Evolutionary conservation across 37 sponge, comb jelly and placozoan species (phyloP).

Genomic region (Eunapius fragilis): DNA sequence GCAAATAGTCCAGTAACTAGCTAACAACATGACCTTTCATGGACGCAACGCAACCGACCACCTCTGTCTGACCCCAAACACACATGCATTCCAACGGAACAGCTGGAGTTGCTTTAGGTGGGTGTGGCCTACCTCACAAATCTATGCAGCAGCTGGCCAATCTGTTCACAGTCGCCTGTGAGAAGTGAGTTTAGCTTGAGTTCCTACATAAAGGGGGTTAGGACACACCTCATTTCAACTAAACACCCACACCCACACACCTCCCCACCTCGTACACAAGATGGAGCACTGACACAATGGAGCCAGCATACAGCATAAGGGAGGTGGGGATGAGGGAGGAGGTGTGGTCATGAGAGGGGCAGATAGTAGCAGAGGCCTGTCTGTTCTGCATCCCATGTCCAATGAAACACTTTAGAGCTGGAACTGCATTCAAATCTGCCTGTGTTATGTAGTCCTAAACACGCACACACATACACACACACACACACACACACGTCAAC

Average conservation of each 20-base stretch:
- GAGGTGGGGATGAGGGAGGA: background rate
- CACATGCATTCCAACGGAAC: too few species aligned
- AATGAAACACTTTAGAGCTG: slow-evolving; percentile 25
- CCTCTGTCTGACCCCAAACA: too few species aligned
- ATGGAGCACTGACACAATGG: slow-evolving; percentile 24
- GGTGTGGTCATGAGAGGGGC: background rate
- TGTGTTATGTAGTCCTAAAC: background rate
- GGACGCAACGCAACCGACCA: too few species aligned
- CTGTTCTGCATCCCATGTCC: background rate
- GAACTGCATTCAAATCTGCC: slow-evolving; percentile 11
- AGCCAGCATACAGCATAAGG: background rate
- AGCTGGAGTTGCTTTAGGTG: too few species aligned
- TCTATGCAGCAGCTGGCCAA: too few species aligned
- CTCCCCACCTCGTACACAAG: slow-evolving; percentile 61
- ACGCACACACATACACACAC: background rate
- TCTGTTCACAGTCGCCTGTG: too few species aligned
- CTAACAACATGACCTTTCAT: too few species aligned
- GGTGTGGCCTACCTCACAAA: too few species aligned
- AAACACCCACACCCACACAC: background rate
- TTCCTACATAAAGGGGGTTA: slow-evolving; percentile 10
- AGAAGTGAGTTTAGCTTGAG: slow-evolving; percentile 41
- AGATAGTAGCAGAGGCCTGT: background rate
- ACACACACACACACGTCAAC: too few species aligned
- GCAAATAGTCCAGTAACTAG: too few species aligned
- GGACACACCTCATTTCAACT: background rate